Percentiles rank a stretch among this genome's conserved stretches.
These are phyloP conservation scores for Micronisus gabar DNA, from an alignment of 2,113 vertebrate genomes.

Conservation along the genomic window DNA sequence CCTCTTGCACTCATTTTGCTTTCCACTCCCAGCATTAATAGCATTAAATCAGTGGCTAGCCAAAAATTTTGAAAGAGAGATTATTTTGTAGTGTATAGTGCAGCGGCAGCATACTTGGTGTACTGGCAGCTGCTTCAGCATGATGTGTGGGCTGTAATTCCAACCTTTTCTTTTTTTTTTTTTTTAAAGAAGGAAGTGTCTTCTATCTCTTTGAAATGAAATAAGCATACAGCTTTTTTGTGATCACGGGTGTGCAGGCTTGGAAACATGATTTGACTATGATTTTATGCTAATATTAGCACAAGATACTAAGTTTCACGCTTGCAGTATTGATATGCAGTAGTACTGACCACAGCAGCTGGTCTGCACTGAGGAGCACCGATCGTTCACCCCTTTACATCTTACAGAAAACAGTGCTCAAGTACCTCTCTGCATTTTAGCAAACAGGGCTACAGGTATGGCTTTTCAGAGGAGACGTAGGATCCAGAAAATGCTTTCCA, in stretches of 20 bases:
- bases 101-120: too few species aligned
- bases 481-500: neutral
- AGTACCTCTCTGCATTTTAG: neutral
- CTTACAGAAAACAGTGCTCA: neutral
- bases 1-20: neutral
- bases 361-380: neutral
- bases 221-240: neutral
- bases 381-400: neutral
- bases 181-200: neutral
- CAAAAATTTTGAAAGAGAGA: neutral
- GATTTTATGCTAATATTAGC: neutral
- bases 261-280: neutral
- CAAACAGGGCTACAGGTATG: neutral
- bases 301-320: neutral
- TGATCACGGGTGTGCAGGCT: neutral
- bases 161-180: neutral
- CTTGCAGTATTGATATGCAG: fast-evolving
- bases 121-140: neutral
- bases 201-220: neutral
- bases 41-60: neutral
- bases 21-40: neutral
- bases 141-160: neutral
- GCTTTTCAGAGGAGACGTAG: neutral
- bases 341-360: neutral
- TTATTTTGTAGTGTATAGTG: neutral